Evolutionary conservation across 2,113 vertebrate species (phyloP).

Genomic region (Phyllostomus discolor): DNA sequence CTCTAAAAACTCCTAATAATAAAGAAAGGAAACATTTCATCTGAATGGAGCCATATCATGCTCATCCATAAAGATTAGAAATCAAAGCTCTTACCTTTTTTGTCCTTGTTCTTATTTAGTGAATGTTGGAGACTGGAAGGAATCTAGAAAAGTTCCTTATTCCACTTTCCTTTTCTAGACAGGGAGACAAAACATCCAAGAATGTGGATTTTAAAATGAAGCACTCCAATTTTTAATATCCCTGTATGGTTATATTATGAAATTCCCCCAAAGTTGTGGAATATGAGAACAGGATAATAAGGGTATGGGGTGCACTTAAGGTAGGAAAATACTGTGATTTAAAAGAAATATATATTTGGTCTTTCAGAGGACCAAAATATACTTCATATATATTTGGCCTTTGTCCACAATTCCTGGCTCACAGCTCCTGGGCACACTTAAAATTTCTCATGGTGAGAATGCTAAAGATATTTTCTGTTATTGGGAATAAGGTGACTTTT

Average conservation of each 20-base stretch:
- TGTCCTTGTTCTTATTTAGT: neutral
- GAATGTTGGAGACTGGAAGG: conserved; percentile 10
- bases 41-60: neutral
- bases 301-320: conserved; percentile 36
- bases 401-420: neutral
- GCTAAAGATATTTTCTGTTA: neutral
- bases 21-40: conserved; percentile 10
- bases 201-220: conserved; percentile 40
- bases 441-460: neutral
- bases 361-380: neutral
- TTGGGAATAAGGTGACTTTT: neutral
- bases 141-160: neutral
- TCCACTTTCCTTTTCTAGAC: neutral
- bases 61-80: conserved; percentile 34
- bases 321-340: neutral
- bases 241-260: conserved; percentile 29
- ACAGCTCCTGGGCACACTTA: neutral
- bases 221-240: conserved; percentile 48
- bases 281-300: conserved; percentile 45
- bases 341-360: neutral
- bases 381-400: neutral
- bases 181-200: conserved; percentile 2
- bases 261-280: neutral
- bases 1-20: conserved; percentile 2
- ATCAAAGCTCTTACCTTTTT: conserved; percentile 19